Base-by-base conservation (phyloP, 2,888 invertebrate genomes). In the Heliconius hortense region DNA sequence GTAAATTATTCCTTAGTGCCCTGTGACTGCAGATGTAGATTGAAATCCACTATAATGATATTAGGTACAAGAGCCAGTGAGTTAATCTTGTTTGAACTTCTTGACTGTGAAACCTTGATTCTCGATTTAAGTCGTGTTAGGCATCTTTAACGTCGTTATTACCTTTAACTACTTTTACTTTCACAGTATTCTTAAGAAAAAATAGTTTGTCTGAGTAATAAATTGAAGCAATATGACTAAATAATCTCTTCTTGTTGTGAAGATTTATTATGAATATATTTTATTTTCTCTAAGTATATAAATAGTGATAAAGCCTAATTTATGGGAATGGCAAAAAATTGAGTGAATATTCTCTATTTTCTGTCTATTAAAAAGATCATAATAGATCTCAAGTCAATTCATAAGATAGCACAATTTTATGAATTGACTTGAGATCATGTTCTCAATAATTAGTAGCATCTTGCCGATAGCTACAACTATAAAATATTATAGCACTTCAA, bases 11-110 rank as follows among this genome's bases (percentile, higher is more conserved):
- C 69, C 56, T 35, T 8, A 69, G 56, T 31, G 53, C 24, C 31
- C 24, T 24, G 56, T 35, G 53, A 69, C 53, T 69, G 53, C 68
- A 48, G 21, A 68, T 68, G 68, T 68, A 53, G 28, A 68, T 68
- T 69, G 35, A 69, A 56, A 69, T 69, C 31, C 69, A 53, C 56
- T 35, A 56, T 69, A 56, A 69, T 31, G n/a, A 69, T 69, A 56
- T 56, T 56, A 56, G 28, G 31, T 56, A 69, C 56, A 69, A 69
- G 69, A 56, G 56, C 69, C 53, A n/a, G 69, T 15, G 35, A 56
- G 69, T 56, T 69, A 69, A 69, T 69, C 69, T 56, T 69, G 69
- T 69, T 69, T 24, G 31, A 69, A 56, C 69, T 53, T 69, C 56
- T 31, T 24, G 15, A 24, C 31, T 69, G 53, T 56, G 69, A 69